Base-by-base conservation (phyloP, 2,113 vertebrate genomes). In the Hepsetus odoe region DNA sequence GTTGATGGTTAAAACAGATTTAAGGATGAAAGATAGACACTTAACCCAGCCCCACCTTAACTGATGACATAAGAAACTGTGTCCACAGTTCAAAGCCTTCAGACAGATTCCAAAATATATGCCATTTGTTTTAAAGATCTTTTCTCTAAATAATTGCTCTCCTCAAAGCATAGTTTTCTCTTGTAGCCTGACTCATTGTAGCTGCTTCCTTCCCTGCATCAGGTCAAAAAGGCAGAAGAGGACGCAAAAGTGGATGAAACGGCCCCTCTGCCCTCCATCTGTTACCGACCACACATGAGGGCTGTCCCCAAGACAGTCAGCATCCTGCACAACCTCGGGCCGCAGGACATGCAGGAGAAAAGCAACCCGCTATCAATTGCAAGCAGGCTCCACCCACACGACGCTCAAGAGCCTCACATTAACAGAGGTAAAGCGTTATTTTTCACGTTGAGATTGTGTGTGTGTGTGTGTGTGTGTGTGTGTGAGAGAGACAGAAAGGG, bases 1-100 rank as follows among this genome's bases (percentile, higher is more conserved):
- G 83, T 82, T 89, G 87, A 91, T 91, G 85, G 87, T 81, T 80
- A 84, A 86, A 85, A 86, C 86, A 84, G 77, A 86, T 86, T 85
- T 76, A 81, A 5, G 28, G 49, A 33, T 83, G 84, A 79, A 74
- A 42, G 82, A 83, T 82, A 84, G 86, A 87, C 86, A 83, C 84
- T 82, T 73, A 83, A 86, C 86, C 80, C 86, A 30, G 12, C 49
- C 28, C 9, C 16, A 32, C 69, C 35, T 26, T 61, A 22, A 0
- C 59, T 42, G 42, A 42, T 35, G 24, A 55, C 51, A 55, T 24
- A 8, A 22, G 49, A 53, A 22, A 9, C 49, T 20, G 7, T 14
- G 11, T 40, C 46, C 46, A 49, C 16, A 49, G 49, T 8, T 20
- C 49, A 53, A 53, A 53, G 49, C 49, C 49, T 53, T 53, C n/a